phyloP scores from a whole-genome alignment of 2,888 invertebrate species.

The Volucella inflata region DNA sequence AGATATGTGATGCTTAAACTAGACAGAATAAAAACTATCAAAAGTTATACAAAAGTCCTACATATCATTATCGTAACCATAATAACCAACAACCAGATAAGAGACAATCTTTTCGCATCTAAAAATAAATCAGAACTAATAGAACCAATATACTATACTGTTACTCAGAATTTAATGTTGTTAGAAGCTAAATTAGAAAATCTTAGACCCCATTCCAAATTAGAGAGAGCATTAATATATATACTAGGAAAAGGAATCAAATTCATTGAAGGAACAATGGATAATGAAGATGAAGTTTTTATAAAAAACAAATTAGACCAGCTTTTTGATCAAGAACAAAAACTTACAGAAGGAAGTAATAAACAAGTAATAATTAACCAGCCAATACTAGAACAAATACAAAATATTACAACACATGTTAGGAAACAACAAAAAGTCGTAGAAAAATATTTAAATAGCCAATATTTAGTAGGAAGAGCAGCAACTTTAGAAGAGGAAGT shows the following conservation, averaged over 20 bases:
- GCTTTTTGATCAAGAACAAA: no score
- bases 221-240: slow-evolving; percentile 11
- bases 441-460: slow-evolving; percentile 23
- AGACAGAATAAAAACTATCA: background rate
- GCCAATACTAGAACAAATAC: slow-evolving; percentile 28
- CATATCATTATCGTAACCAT: background rate
- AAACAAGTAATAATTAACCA: slow-evolving; percentile 28
- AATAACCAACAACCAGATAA: slow-evolving; percentile 16
- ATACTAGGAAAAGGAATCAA: slow-evolving; percentile 37
- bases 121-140: slow-evolving; percentile 24
- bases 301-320: no score
- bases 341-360: no score
- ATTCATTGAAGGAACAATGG: slow-evolving; percentile 30
- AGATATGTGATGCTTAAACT: slow-evolving; percentile 6
- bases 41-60: slow-evolving; percentile 3
- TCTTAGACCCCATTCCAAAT: no score
- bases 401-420: slow-evolving; percentile 39
- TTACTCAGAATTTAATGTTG: no score
- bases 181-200: no score
- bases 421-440: slow-evolving; percentile 23
- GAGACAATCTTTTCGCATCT: slow-evolving; percentile 8
- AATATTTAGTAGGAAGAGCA: no score
- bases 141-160: no score
- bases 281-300: slow-evolving; percentile 32
- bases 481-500: no score